Evolutionary conservation across 2,888 invertebrate genomes (phyloP), one percentile per base, ranked within the genome.

Genomic region (Gonocerus acuteangulatus): DNA sequence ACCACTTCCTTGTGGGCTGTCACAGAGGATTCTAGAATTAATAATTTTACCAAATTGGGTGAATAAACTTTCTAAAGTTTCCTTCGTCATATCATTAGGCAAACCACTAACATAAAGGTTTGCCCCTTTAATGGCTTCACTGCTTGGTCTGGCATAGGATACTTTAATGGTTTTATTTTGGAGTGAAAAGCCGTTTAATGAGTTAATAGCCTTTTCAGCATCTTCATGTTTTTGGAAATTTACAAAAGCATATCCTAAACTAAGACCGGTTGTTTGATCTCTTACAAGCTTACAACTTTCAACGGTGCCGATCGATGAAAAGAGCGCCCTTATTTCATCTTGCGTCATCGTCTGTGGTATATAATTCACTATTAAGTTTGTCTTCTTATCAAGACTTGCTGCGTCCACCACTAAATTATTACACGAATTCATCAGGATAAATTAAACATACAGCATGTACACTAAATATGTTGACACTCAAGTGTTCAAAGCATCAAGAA

Each of bases 331-430:
- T 68, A 99, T 96, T 77, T 97, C 97, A 77, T 97, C 97, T 78
- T 99, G 97, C 61, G 95, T 94, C 97, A 99, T 99, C 71, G 92
- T 95, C 80, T 99, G 99, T 66, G 99, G 99, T 77, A 99, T 83
- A 78, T 99, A 99, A 81, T 99, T 99, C 73, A 99, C 96, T 77
- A 99, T 99, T 70, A 99, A 85, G 80, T 99, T 99, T 71, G 97
- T 99, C 72, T 90, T 91, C 80, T 95, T 94, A 78, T 90, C 89
- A 72, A 86, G 84, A 73, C 87, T 87, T 47, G 39, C 4, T 4
- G 39, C n/a, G 15, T 39, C 39, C n/a, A 39, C 39, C 15, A 39
- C 39, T 27, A 27, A 27, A 39, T 39, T 39, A 15, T 39, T 39
- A 39, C 39, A 39, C 39, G 39, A 39, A 39, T 39, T 39, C 39